phyloP scores from a whole-genome alignment of 2,888 invertebrate species.

The Drosophila peninsularis region DNA sequence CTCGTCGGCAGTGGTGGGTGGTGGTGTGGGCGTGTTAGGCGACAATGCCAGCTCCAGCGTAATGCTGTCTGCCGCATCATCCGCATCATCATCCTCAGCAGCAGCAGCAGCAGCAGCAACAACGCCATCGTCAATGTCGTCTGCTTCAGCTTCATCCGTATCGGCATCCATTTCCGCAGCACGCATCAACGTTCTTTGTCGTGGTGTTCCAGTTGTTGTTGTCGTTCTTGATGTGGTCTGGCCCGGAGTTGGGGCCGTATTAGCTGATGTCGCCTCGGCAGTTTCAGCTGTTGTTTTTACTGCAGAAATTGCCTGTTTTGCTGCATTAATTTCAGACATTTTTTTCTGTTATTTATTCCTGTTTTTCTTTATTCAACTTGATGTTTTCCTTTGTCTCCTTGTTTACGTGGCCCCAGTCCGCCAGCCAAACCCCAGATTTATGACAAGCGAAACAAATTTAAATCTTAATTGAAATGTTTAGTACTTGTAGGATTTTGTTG shows the following conservation, averaged over 20 bases:
- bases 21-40: constrained; percentile 69
- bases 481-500: constrained; percentile 27
- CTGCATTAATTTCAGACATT: constrained; percentile 65
- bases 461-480: constrained; percentile 53
- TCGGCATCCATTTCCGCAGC: constrained; percentile 73
- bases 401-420: constrained; percentile 10
- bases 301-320: constrained; percentile 26
- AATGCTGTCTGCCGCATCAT: constrained; percentile 72
- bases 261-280: constrained; percentile 24
- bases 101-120: constrained; percentile 8
- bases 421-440: constrained; percentile 26
- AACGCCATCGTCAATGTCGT: constrained; percentile 27
- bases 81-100: constrained; percentile 43
- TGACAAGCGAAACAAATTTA: constrained; percentile 48
- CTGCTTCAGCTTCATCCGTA: constrained; percentile 56
- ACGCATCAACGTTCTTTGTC: constrained; percentile 71
- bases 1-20: constrained; percentile 63
- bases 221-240: constrained; percentile 31
- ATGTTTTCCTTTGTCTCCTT: constrained; percentile 14
- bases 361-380: constrained; percentile 14
- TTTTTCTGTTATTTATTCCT: constrained; percentile 5
- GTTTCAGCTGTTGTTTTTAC: constrained; percentile 48
- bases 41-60: constrained; percentile 69
- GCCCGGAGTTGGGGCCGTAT: not conserved
- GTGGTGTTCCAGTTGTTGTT: constrained; percentile 45